A percentile compares a stretch with the other conserved stretches of the same genome.
phyloP scores from a whole-genome alignment of 2,113 vertebrate species.

The Podarcis muralis region DNA sequence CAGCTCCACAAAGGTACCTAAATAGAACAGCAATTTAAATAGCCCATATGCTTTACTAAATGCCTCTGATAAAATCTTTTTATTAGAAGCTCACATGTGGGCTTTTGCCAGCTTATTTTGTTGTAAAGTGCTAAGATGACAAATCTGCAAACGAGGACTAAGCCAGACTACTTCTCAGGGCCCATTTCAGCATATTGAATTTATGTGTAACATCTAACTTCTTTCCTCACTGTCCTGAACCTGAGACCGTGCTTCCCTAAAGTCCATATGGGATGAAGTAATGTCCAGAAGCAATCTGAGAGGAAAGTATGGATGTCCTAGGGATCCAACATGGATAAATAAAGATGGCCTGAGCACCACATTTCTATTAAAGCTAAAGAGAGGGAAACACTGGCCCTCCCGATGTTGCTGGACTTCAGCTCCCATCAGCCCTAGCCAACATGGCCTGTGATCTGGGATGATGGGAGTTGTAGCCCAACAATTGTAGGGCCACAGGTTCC shows the following conservation, averaged over 20 bases:
- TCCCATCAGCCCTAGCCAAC: too few relatives aligned
- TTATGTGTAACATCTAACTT: not conserved
- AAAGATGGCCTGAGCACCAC: too few relatives aligned
- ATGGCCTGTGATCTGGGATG: too few relatives aligned
- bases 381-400: too few relatives aligned
- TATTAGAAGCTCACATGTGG: not conserved
- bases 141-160: not conserved
- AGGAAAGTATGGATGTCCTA: not conserved
- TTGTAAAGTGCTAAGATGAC: not conserved
- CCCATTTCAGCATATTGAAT: not conserved
- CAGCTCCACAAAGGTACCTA: not conserved
- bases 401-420: too few relatives aligned
- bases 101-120: not conserved
- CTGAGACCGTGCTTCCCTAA: not conserved
- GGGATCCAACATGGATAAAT: too few relatives aligned
- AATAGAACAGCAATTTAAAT: conserved; percentile 10
- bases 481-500: too few relatives aligned
- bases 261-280: not conserved
- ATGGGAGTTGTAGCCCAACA: too few relatives aligned
- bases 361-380: too few relatives aligned
- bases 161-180: not conserved
- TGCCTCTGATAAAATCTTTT: not conserved
- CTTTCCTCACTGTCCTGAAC: not conserved
- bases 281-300: not conserved
- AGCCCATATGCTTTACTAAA: not conserved